Percentiles rank a stretch among this genome's conserved stretches.
Evolutionary conservation across 1,140 invertebrate species (phyloP).

Genomic region (Aculops lycopersici): DNA sequence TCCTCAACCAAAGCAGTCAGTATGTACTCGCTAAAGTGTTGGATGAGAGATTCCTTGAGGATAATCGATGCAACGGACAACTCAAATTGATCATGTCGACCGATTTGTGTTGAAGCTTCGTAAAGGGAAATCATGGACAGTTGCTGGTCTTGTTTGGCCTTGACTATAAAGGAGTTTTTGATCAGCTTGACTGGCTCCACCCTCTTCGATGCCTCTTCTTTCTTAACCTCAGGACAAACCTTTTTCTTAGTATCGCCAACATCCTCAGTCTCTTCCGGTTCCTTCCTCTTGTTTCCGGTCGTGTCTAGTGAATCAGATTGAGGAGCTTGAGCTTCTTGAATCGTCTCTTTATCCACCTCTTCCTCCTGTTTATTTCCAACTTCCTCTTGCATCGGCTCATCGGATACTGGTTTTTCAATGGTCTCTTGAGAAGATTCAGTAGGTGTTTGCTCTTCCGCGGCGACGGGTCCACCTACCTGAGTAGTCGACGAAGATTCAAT

Average conservation of each 20-base stretch:
- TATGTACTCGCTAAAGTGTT: slow-evolving; percentile 6
- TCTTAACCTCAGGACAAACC: no score
- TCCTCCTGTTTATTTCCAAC: not conserved
- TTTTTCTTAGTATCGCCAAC: not conserved
- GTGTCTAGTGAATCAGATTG: not conserved
- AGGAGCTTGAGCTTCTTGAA: not conserved
- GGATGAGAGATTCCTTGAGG: slow-evolving; percentile 2
- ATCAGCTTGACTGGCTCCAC: not conserved
- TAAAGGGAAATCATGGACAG: no score
- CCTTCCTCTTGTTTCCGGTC: not conserved
- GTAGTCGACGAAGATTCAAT: no score
- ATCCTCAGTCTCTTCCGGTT: not conserved
- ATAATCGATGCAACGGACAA: slow-evolving; percentile 3
- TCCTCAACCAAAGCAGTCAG: slow-evolving; percentile 5
- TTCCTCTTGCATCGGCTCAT: not conserved
- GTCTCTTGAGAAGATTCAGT: not conserved
- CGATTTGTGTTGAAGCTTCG: no score
- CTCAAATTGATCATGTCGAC: no score
- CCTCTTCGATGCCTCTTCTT: not conserved
- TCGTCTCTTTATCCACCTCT: not conserved
- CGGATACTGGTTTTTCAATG: not conserved
- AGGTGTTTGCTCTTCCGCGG: not conserved
- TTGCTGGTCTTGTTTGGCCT: no score
- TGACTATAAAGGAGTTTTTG: not conserved
- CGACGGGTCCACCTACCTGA: not conserved